phyloP scores from a whole-genome alignment of 2,113 vertebrate genomes.

The Amazona guildingii region DNA sequence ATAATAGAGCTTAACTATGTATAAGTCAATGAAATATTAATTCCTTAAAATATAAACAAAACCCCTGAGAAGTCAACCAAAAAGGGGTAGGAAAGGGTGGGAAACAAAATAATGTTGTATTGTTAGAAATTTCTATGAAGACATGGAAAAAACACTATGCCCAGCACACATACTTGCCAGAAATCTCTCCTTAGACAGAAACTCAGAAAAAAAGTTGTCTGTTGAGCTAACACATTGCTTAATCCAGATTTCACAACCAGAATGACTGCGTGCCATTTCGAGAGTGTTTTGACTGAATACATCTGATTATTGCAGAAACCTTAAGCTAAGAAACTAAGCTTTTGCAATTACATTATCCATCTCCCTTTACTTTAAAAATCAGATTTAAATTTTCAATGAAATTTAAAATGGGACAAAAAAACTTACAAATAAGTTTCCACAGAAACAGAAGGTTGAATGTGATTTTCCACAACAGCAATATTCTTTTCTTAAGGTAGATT shows the following conservation, averaged over 20 bases:
- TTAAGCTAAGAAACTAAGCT: neutral
- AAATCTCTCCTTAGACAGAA: neutral
- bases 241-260: conserved; percentile 33
- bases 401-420: neutral
- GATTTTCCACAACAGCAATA: neutral
- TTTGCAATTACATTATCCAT: neutral
- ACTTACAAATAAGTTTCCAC: neutral
- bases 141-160: conserved; percentile 13
- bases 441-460: neutral
- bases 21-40: neutral
- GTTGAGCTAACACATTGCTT: neutral
- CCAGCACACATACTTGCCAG: neutral
- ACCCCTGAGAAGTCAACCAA: neutral
- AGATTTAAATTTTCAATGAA: neutral
- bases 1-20: neutral
- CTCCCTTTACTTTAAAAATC: neutral
- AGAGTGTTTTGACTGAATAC: neutral
- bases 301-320: neutral
- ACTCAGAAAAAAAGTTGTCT: neutral
- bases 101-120: neutral
- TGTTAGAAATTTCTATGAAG: neutral
- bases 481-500: neutral
- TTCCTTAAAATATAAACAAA: neutral
- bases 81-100: neutral
- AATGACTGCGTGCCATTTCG: neutral